Evolutionary conservation across 2,797 vertebrate genomes (phyloP).

Genomic region (Molothrus ater): DNA sequence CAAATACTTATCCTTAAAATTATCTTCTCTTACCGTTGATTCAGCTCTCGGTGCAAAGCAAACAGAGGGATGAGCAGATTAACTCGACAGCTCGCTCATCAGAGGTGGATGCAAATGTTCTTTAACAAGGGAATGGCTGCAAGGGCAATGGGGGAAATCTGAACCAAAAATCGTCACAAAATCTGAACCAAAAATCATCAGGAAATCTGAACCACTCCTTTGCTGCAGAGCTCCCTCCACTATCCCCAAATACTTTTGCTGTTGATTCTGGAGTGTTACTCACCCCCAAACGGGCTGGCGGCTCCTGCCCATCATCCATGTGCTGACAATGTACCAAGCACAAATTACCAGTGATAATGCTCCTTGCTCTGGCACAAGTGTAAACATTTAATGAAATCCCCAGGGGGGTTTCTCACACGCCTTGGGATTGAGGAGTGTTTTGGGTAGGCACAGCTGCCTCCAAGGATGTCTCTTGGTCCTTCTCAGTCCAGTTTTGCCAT

Average conservation of each 20-base stretch:
- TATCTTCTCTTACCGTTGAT: background rate
- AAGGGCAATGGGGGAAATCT: background rate
- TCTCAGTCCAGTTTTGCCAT: background rate
- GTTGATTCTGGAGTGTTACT: background rate
- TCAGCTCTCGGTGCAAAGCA: background rate
- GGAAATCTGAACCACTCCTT: background rate
- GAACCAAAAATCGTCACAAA: background rate
- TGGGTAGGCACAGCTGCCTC: background rate
- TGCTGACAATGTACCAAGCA: background rate
- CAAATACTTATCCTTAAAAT: background rate
- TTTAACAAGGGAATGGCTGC: background rate
- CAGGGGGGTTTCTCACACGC: background rate
- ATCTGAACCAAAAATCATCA: background rate
- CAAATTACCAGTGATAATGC: background rate
- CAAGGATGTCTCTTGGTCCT: background rate
- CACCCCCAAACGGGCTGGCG: background rate
- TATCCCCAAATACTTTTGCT: background rate
- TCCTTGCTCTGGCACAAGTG: background rate
- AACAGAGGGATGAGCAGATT: background rate
- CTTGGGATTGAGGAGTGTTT: background rate
- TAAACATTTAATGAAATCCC: background rate
- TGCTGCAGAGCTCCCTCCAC: background rate
- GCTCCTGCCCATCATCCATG: background rate
- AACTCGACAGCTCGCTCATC: background rate
- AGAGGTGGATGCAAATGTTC: background rate